Evolutionary conservation across 1,140 invertebrate genomes (phyloP), one percentile per base, ranked within the genome.

Genomic region (Aphis craccivora): DNA sequence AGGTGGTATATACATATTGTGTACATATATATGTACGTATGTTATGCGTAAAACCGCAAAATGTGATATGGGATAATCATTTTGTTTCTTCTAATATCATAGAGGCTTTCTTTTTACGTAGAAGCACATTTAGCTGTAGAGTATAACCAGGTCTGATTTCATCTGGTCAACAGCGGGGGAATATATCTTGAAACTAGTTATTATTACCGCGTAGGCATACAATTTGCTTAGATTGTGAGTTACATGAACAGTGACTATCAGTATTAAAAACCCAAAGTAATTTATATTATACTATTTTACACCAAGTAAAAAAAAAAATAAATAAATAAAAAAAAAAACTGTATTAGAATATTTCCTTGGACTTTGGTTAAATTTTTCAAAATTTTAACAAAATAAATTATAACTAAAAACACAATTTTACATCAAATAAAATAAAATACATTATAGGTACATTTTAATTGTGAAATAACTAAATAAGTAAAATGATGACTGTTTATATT

Each of bases 21-120:
- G 9, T 35, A 37, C 51, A n/a, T 35, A 8, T 40, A 89, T 51
- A 89, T 55, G 40, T 35, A 40, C 35, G 35, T 35, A 51, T 40
- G 51, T 89, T 51, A 18, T 45, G 45, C 76, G 1, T 45, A 20
- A 92, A 92, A 92, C 91, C 91, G 76, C 91, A 92, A 92, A 45
- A 92, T 51, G 45, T 37, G 91, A 92, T 92, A 92, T 45, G 91
- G 76, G 45, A 92, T 48, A 92, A 92, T 48, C n/a, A 81, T 92
- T 60, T 90, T 90, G 25, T 90, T 90, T 90, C 23, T 37, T 90
- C 53, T 60, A 40, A 60, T 60, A 90, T 90, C 22, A 55, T 37
- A 20, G 60, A 43, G 18, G 53, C 53, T 91, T 91, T 81, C 90
- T 25, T 87, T 87, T 48, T 87, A 35, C 48, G 8, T 53, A 35